Percentiles rank a stretch among this genome's conserved stretches.
Evolutionary conservation across 2,888 invertebrate genomes (phyloP).

Genomic region (Latheticus oryzae): DNA sequence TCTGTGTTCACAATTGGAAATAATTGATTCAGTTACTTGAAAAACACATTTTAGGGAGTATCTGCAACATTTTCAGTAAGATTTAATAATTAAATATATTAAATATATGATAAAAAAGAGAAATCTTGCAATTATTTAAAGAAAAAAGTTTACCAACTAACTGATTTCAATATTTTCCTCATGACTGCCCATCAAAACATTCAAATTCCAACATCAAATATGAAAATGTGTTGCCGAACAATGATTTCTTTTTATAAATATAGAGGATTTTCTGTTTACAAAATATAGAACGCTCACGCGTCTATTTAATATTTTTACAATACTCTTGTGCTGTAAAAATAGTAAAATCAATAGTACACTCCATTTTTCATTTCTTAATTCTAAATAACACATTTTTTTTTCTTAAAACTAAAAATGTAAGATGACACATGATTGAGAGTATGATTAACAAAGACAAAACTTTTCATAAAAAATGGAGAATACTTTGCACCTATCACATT

Average conservation of each 20-base stretch:
- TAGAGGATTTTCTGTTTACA: conserved; percentile 31
- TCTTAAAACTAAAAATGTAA: conserved; percentile 31
- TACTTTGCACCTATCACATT: conserved; percentile 53
- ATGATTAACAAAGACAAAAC: conserved; percentile 12
- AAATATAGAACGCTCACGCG: conserved; percentile 36
- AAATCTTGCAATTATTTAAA: conserved; percentile 1
- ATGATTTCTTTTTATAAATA: conserved; percentile 33
- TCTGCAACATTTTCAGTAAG: not conserved
- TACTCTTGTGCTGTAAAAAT: conserved; percentile 39
- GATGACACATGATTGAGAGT: conserved; percentile 31
- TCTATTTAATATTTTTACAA: conserved; percentile 33
- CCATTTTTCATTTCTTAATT: conserved; percentile 34
- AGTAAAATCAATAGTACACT: conserved; percentile 33
- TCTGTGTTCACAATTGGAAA: conserved; percentile 31
- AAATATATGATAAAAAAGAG: conserved; percentile 1
- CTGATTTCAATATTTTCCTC: conserved; percentile 26
- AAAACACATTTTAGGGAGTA: conserved; percentile 9
- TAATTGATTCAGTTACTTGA: conserved; percentile 24
- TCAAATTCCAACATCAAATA: conserved; percentile 32
- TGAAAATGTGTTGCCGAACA: conserved; percentile 37
- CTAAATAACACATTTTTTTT: conserved; percentile 33
- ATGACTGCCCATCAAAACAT: conserved; percentile 33
- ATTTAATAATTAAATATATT: not conserved
- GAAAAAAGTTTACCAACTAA: conserved; percentile 21
- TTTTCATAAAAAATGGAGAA: conserved; percentile 38